A percentile compares a stretch with the other conserved stretches of the same genome.
Conservation (phyloP, 2,113 vertebrate genomes). For the Gadus macrocephalus region DNA sequence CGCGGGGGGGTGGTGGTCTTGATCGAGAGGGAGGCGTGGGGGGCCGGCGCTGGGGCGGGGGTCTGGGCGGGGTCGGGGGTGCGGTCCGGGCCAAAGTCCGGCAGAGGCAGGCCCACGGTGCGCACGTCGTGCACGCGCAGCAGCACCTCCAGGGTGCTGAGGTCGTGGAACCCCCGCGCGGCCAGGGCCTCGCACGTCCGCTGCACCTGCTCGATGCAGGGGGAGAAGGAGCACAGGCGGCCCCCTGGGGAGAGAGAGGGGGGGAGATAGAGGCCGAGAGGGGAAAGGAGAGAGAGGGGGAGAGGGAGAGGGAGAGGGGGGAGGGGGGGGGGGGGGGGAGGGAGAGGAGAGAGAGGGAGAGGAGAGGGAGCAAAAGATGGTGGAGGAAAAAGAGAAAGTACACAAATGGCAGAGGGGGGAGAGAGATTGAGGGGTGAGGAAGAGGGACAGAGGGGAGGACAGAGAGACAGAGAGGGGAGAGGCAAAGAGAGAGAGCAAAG, state of each 20-base stretch:
- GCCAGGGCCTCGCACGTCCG: constrained; percentile 82
- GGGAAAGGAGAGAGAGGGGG: background rate
- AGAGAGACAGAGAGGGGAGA: too few species aligned
- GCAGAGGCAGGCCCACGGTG: constrained; percentile 78
- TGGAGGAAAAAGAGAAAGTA: too few species aligned
- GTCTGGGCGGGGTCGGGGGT: constrained; percentile 37
- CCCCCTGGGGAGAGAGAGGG: constrained; percentile 74
- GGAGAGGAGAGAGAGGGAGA: background rate
- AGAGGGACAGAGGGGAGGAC: background rate
- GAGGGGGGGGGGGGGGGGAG: background rate
- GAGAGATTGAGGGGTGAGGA: background rate
- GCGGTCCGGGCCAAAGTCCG: constrained; percentile 80
- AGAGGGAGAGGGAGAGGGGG: background rate
- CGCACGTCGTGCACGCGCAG: constrained; percentile 84
- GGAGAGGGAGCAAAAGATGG: too few species aligned
- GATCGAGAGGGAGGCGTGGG: constrained; percentile 62
- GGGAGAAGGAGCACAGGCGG: constrained; percentile 93
- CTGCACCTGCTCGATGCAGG: constrained; percentile 96
- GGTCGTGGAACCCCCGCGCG: constrained; percentile 81
- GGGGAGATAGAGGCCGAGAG: background rate
- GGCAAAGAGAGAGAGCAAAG: too few species aligned
- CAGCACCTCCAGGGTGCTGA: constrained; percentile 90
- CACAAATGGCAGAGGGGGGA: too few species aligned
- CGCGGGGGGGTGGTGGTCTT: constrained; percentile 81
- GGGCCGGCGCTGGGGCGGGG: constrained; percentile 22